Conservation (phyloP, 2,888 invertebrate species). For the Standfussiana lucernea region DNA sequence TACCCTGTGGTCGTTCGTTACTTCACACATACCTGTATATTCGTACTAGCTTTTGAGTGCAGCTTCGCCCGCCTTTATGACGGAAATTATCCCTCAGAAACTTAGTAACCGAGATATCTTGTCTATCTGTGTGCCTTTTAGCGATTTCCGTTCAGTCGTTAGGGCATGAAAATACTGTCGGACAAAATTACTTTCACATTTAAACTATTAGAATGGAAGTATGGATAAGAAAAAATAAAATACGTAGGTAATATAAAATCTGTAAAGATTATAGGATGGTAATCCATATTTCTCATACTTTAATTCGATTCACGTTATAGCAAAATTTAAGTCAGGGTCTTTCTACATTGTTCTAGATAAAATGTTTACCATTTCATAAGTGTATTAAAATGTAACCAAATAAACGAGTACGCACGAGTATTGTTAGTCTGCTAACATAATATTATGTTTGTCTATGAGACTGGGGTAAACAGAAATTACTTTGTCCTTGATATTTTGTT, state of each 20-base stretch:
- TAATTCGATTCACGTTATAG: not conserved
- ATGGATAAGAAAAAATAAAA: not conserved
- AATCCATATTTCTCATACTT: not conserved
- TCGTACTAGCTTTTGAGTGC: not conserved
- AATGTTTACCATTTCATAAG: slow-evolving; percentile 20
- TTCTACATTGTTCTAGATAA: not conserved
- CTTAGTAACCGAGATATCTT: not conserved
- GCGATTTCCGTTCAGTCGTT: not conserved
- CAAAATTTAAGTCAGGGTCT: not conserved
- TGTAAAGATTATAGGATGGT: not conserved
- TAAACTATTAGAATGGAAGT: not conserved
- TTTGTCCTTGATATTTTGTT: slow-evolving; percentile 44
- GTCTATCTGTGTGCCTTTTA: not conserved
- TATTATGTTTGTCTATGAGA: slow-evolving; percentile 32
- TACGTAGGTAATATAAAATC: not conserved
- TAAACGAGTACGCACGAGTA: slow-evolving; percentile 11
- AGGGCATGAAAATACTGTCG: not conserved
- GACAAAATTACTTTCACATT: not conserved
- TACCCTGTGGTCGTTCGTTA: not conserved
- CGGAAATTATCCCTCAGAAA: not conserved
- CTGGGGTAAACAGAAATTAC: slow-evolving; percentile 21
- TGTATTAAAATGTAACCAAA: slow-evolving; percentile 31
- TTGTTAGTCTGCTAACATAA: not conserved
- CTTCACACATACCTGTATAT: not conserved
- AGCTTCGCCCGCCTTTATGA: not conserved